Percentiles rank a stretch among this genome's conserved stretches.
These are phyloP conservation scores for Leptonema lineaticorne DNA, from an alignment of 1,140 invertebrate genomes.

Conservation along the genomic window DNA sequence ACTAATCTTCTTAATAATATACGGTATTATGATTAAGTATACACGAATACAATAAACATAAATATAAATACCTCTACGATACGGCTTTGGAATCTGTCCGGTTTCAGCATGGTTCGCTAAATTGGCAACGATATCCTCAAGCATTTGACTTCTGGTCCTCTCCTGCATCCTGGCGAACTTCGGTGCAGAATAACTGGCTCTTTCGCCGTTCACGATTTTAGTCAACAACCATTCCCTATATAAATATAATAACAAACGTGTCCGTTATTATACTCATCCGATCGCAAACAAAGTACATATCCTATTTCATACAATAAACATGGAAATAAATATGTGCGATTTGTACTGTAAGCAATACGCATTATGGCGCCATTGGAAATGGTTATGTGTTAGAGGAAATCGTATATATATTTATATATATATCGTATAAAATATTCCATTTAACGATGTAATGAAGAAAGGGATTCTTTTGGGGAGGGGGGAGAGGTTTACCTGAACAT, in stretches of 20 bases:
- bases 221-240: slow-evolving; percentile 92
- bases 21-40: too few relatives aligned
- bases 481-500: slow-evolving; percentile 66
- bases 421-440: too few relatives aligned
- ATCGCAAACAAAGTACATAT: too few relatives aligned
- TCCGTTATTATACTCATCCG: too few relatives aligned
- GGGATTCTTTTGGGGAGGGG: slow-evolving; percentile 14
- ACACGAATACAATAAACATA: not conserved
- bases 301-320: too few relatives aligned
- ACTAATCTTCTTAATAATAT: too few relatives aligned
- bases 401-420: too few relatives aligned
- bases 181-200: slow-evolving; percentile 93
- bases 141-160: slow-evolving; percentile 86
- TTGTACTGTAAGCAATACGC: too few relatives aligned
- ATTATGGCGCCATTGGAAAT: too few relatives aligned
- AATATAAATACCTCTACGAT: slow-evolving; percentile 63
- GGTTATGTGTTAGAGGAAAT: too few relatives aligned
- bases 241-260: not conserved
- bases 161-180: slow-evolving; percentile 96
- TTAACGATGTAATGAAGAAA: too few relatives aligned
- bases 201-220: slow-evolving; percentile 96
- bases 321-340: too few relatives aligned
- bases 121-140: slow-evolving; percentile 93
- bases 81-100: slow-evolving; percentile 93
- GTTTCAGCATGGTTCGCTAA: slow-evolving; percentile 92